These are phyloP conservation scores for Clamator glandarius DNA, from an alignment of 2,797 vertebrate genomes.

Conservation along the genomic window DNA sequence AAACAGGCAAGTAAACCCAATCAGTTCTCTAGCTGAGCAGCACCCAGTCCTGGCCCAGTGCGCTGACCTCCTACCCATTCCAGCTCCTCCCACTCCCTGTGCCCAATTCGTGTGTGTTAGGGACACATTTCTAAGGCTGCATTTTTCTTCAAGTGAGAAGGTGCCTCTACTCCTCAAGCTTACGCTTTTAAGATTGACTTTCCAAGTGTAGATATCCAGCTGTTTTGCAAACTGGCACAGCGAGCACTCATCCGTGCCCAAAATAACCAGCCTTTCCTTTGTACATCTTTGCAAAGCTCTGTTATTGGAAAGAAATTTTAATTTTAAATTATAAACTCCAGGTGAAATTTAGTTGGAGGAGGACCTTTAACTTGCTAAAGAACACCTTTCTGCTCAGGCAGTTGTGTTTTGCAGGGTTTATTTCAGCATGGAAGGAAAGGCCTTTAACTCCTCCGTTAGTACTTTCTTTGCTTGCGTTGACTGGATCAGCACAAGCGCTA, in stretches of 20 bases:
- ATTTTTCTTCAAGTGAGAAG: neutral
- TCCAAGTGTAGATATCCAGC: neutral
- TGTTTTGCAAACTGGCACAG: neutral
- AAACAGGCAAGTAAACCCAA: slow-evolving; percentile 91
- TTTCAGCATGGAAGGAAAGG: neutral
- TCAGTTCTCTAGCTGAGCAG: slow-evolving; percentile 81
- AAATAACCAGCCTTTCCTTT: neutral
- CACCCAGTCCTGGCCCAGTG: slow-evolving; percentile 74
- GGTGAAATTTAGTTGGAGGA: neutral
- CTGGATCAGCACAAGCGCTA: neutral
- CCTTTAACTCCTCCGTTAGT: neutral
- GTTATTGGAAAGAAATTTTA: neutral
- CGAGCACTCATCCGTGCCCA: neutral
- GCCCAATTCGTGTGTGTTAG: neutral
- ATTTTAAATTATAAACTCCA: neutral
- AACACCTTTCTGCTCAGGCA: neutral
- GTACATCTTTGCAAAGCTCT: neutral
- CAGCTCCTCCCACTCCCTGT: slow-evolving; percentile 77
- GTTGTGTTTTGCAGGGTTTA: neutral
- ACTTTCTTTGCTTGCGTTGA: neutral
- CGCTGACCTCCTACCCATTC: slow-evolving; percentile 83
- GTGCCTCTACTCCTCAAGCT: neutral
- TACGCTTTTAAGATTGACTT: neutral
- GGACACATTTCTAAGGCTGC: neutral
- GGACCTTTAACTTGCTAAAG: neutral